Evolutionary conservation across 2,888 invertebrate species (phyloP).

Genomic region (Buathra laborator): DNA sequence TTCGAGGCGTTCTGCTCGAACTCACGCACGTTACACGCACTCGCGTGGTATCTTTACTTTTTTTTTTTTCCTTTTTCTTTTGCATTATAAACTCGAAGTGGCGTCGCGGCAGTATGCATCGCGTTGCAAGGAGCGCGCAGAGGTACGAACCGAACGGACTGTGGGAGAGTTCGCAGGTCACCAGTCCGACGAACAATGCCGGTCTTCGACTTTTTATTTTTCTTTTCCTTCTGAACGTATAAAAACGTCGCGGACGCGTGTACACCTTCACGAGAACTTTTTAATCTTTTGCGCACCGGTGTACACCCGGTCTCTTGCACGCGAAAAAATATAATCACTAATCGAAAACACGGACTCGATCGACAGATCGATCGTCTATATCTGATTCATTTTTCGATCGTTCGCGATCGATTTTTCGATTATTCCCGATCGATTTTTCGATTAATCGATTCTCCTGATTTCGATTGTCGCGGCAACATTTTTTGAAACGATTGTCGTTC

Average conservation of each 20-base stretch:
- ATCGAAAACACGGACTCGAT: background rate
- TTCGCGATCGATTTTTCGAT: no score
- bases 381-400: background rate
- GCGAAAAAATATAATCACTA: background rate
- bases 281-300: background rate
- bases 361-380: background rate
- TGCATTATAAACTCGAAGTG: constrained; percentile 14
- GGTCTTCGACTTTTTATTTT: constrained; percentile 71
- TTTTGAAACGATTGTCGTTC: no score
- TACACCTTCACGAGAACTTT: constrained; percentile 46
- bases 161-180: constrained; percentile 84
- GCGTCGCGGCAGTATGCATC: background rate
- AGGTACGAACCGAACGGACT: constrained; percentile 66
- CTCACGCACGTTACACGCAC: constrained; percentile 2
- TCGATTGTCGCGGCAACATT: no score
- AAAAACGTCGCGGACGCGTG: constrained; percentile 72
- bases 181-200: constrained; percentile 80
- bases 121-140: constrained; percentile 17
- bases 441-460: background rate
- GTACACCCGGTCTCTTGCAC: background rate
- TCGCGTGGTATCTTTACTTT: background rate
- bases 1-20: constrained; percentile 16
- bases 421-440: no score
- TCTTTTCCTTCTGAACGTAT: background rate
- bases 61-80: background rate